Conservation (phyloP, 2,888 invertebrate species). For the Enchytraeus crypticus region DNA sequence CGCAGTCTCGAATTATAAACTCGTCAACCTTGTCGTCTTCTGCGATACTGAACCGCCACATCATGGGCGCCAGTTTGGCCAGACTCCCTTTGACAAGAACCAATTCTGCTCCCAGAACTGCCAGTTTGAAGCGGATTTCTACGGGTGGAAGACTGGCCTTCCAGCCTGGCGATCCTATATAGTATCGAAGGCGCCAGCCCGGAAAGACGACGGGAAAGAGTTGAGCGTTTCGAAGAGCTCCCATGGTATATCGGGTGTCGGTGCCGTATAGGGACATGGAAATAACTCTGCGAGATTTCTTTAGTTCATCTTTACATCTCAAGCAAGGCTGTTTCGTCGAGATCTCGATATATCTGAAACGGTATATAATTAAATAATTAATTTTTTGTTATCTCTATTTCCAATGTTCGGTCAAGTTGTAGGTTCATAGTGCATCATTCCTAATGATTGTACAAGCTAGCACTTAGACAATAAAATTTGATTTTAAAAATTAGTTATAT, state of each 20-base stretch:
- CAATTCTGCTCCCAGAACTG: constrained; percentile 2
- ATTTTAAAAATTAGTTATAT: no score
- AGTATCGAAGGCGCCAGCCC: constrained; percentile 7
- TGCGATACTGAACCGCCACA: constrained; percentile 9
- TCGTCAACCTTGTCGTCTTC: constrained; percentile 8
- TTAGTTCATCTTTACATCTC: neutral
- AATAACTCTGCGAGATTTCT: neutral
- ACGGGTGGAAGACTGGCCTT: neutral
- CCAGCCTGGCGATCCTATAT: neutral
- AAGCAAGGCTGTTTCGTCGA: neutral
- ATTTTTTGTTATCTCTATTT: no score
- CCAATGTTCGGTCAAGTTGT: no score
- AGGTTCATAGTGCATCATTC: no score
- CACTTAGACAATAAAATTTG: no score
- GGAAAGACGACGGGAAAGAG: constrained; percentile 10
- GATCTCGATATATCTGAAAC: neutral
- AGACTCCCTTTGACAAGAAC: neutral
- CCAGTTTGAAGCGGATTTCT: neutral
- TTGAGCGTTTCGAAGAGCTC: constrained; percentile 9
- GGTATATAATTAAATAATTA: neutral
- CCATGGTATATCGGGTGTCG: constrained; percentile 1
- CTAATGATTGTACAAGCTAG: no score
- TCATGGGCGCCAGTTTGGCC: constrained; percentile 9
- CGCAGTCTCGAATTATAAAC: constrained; percentile 9
- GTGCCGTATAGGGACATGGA: constrained; percentile 7